Evolutionary conservation across 2,888 invertebrate genomes (phyloP), one percentile per base, ranked within the genome.

Genomic region (Zhengitettix transpicula): DNA sequence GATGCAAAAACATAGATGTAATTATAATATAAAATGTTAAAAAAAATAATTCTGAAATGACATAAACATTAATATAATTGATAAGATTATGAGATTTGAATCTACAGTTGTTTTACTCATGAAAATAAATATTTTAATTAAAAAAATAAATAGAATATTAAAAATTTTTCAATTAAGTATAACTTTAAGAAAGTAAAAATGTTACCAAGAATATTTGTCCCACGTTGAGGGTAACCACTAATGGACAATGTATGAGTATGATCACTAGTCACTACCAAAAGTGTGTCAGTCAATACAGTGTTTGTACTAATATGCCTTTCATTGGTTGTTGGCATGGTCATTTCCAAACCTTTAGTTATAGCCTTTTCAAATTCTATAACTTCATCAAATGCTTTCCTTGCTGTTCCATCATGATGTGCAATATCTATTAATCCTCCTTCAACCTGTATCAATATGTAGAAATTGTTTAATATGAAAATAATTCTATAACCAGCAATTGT

Each of bases 351-450:
- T 8, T 77, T 74, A 56, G 79, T 74, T 0, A 95, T 81, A 0
- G 95, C 92, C 1, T 83, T 81, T 58, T 89, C 89, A 66, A 96
- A 78, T 1, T 85, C 84, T 0, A 87, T 74, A 0, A 89, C 83
- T 71, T 96, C 94, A 59, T 81, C 78, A 11, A 96, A 74, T 0
- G 94, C 91, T 57, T 80, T 82, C 63, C 81, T 81, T 0, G 88
- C 89, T 62, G 80, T 79, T 15, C 89, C 89, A 1, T 85, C 78
- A 71, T 96, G 96, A 71, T 93, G 91, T 0, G 87, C 89, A 71
- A 84, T 84, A 72, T 93, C 92, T 63, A 93, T 89, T 67, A 88
- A 79, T 0, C 91, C 92, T 11, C 89, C 89, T 77, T 91, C 91
- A 40, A 91, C 83, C 85, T 85, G 64, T 52, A 69, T 28, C 3